Evolutionary conservation across 2,797 vertebrate species (phyloP).

Genomic region (Oophaga sylvatica): DNA sequence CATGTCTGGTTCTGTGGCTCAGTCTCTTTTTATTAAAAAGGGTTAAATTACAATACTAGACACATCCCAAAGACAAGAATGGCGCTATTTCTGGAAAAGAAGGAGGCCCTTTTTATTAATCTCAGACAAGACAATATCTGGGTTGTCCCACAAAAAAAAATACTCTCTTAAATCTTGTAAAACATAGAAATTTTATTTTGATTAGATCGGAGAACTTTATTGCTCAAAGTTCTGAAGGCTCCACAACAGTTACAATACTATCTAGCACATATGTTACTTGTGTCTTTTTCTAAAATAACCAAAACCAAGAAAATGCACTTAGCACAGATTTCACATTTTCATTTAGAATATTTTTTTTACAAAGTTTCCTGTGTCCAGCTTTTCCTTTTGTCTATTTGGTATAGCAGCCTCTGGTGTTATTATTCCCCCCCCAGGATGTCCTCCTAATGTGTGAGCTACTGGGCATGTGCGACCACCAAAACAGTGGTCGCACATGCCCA

Average conservation of each 20-base stretch:
- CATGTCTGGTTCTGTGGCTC: not conserved
- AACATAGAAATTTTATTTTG: no score
- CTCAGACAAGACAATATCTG: no score
- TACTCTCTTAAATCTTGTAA: no score
- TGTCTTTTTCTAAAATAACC: no score
- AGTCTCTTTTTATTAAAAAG: not conserved
- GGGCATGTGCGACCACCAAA: no score
- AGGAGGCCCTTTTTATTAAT: no score
- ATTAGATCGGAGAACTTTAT: no score
- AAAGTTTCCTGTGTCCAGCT: not conserved
- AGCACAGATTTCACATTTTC: not conserved
- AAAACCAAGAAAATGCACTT: no score
- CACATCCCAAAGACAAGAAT: not conserved
- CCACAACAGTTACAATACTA: no score
- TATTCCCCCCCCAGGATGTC: not conserved
- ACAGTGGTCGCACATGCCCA: not conserved
- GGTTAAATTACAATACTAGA: not conserved
- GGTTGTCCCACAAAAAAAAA: no score
- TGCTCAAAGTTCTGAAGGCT: no score
- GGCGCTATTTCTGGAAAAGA: not conserved
- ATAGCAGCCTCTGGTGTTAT: not conserved
- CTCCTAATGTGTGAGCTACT: not conserved
- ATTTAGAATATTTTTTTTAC: not conserved
- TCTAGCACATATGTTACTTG: no score
- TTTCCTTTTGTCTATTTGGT: not conserved